These are phyloP conservation scores for Cisticola juncidis DNA, from an alignment of 2,113 vertebrate species.

Conservation along the genomic window DNA sequence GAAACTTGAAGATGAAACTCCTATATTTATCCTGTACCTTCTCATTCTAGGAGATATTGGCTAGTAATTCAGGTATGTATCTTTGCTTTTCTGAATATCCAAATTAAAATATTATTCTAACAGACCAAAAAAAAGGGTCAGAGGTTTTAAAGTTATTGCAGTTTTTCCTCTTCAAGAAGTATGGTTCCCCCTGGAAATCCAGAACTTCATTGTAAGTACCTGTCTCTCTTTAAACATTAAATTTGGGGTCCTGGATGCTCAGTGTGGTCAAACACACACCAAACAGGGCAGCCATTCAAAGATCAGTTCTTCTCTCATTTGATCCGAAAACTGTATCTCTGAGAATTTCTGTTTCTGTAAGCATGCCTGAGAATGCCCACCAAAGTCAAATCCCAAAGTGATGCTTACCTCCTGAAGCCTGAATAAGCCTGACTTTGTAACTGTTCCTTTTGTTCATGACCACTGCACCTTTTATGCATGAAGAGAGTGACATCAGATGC, in stretches of 20 bases:
- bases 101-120: not conserved
- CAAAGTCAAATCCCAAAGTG: not conserved
- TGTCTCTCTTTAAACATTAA: not conserved
- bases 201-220: not conserved
- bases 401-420: not conserved
- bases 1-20: not conserved
- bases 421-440: not conserved
- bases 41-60: not conserved
- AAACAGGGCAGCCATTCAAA: not conserved
- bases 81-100: not conserved
- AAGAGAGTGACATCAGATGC: not conserved
- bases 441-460: not conserved
- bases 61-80: not conserved
- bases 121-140: not conserved
- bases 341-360: not conserved
- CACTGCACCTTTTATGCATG: not conserved
- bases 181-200: not conserved
- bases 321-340: not conserved
- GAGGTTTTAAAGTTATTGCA: not conserved
- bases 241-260: not conserved
- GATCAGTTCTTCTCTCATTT: not conserved
- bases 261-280: not conserved
- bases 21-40: not conserved
- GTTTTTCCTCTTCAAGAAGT: not conserved
- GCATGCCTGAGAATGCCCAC: not conserved